These are phyloP conservation scores for Ceyx margarethae DNA, from an alignment of 2,113 vertebrate species.

Conservation along the genomic window DNA sequence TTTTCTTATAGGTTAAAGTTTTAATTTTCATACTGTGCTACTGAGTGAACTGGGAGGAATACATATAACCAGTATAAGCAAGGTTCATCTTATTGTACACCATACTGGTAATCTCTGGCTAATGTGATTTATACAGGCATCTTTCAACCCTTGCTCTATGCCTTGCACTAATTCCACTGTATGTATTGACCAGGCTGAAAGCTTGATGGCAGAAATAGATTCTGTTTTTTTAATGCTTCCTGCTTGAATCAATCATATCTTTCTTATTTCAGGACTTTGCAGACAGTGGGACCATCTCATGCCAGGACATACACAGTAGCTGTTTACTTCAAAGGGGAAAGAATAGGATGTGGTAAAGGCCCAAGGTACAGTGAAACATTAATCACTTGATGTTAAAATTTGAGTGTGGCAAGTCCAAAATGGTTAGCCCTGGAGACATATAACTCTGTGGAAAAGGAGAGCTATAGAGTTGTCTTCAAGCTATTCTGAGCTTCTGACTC, in stretches of 20 bases:
- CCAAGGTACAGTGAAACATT: conserved; percentile 83
- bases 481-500: background rate
- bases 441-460: background rate
- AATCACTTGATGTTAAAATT: background rate
- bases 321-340: conserved; percentile 97
- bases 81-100: background rate
- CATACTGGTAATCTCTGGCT: background rate
- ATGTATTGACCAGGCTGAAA: background rate
- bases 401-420: background rate
- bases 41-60: background rate
- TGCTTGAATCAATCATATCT: background rate
- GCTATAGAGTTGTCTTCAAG: background rate
- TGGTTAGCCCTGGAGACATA: background rate
- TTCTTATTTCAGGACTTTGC: conserved; percentile 85
- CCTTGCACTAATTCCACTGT: background rate
- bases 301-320: conserved; percentile 97
- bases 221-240: background rate
- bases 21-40: background rate
- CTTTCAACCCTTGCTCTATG: background rate
- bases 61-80: background rate
- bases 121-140: background rate
- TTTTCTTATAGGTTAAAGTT: background rate
- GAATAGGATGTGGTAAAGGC: conserved; percentile 97
- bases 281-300: conserved; percentile 96
- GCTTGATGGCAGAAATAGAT: background rate